Percentiles rank a stretch among this genome's conserved stretches.
Evolutionary conservation across 64 coral and sea anemone genomes (phyloP).

Genomic region (Montipora capricornis): DNA sequence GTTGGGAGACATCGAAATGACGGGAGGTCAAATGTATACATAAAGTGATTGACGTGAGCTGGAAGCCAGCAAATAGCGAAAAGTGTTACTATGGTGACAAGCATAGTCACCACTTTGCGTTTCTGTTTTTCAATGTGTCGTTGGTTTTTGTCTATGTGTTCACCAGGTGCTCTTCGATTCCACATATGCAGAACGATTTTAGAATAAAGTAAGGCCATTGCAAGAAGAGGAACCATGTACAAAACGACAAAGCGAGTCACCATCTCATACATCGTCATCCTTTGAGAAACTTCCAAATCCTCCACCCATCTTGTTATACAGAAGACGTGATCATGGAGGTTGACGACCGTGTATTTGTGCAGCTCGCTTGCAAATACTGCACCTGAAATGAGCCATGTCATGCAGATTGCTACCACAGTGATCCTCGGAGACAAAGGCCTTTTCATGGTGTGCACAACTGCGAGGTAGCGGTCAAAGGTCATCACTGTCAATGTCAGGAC

Average conservation of each 20-base stretch:
- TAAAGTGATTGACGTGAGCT: conserved; percentile 84
- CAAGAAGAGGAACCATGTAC: conserved; percentile 69
- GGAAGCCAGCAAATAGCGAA: conserved; percentile 92
- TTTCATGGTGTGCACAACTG: conserved; percentile 84
- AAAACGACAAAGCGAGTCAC: conserved; percentile 69
- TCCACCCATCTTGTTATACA: conserved; percentile 68
- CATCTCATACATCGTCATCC: conserved; percentile 58
- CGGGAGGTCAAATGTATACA: conserved; percentile 61
- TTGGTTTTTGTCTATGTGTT: conserved; percentile 81
- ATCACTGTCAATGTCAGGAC: conserved; percentile 78
- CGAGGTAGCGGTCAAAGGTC: conserved; percentile 86
- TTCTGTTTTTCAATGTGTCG: conserved; percentile 77
- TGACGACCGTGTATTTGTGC: conserved; percentile 49
- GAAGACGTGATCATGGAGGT: neutral
- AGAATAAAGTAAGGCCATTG: conserved; percentile 80
- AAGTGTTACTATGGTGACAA: conserved; percentile 83
- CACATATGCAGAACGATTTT: conserved; percentile 86
- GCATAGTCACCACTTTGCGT: conserved; percentile 85
- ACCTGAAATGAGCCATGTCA: conserved; percentile 76
- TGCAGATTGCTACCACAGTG: conserved; percentile 54
- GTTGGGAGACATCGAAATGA: conserved; percentile 28
- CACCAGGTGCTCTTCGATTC: conserved; percentile 83
- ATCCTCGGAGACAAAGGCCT: conserved; percentile 56
- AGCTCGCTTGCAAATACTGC: conserved; percentile 63
- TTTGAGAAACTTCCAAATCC: neutral